Percentiles rank a stretch among this genome's conserved stretches.
phyloP scores from a whole-genome alignment of 2,888 invertebrate species.

The Iphiclides podalirius region DNA sequence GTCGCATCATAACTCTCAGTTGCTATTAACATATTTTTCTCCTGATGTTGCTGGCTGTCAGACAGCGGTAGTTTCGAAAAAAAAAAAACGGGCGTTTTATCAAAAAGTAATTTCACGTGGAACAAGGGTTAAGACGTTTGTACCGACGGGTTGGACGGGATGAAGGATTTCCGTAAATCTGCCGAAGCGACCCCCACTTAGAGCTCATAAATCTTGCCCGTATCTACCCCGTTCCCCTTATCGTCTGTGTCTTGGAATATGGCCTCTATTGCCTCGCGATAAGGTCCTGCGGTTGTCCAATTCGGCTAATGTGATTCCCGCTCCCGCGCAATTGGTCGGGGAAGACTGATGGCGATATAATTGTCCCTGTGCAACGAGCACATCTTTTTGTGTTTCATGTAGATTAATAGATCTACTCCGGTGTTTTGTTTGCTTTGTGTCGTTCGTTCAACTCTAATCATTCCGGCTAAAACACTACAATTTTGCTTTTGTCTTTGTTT shows the following conservation, averaged over 20 bases:
- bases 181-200: conserved; percentile 29
- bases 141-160: conserved; percentile 5
- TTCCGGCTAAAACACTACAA: too few relatives aligned
- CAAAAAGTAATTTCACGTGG: conserved; percentile 14
- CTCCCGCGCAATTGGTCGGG: conserved; percentile 36
- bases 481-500: too few relatives aligned
- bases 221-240: conserved; percentile 26
- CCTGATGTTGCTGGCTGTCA: too few relatives aligned
- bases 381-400: conserved; percentile 26
- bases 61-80: too few relatives aligned
- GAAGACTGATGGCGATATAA: conserved; percentile 43
- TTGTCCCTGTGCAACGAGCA: conserved; percentile 26
- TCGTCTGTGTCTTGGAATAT: too few relatives aligned
- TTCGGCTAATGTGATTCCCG: conserved; percentile 23
- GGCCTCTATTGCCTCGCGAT: conserved; percentile 22
- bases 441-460: too few relatives aligned
- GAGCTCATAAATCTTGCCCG: conserved; percentile 33
- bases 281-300: conserved; percentile 19
- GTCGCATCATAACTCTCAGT: too few relatives aligned
- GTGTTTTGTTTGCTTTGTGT: not conserved
- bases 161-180: conserved; percentile 25
- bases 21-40: too few relatives aligned
- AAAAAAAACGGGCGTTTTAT: conserved; percentile 8
- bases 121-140: conserved; percentile 21
- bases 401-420: conserved; percentile 12